Conservation (phyloP, 2,888 invertebrate species). For the Euplexia lucipara region DNA sequence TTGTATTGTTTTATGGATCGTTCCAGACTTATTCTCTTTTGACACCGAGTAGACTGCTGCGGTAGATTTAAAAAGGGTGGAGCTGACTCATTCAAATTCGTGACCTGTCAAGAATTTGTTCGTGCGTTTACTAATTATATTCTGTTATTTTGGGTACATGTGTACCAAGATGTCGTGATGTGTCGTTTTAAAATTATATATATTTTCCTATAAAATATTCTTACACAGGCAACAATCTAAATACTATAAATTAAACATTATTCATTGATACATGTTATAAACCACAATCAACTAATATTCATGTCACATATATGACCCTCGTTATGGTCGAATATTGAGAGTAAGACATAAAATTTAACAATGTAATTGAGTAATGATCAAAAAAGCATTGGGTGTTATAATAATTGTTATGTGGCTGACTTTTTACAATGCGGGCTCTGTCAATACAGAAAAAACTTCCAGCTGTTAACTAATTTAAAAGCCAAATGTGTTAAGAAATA, state of each 20-base stretch:
- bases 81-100: slow-evolving; percentile 78
- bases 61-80: slow-evolving; percentile 86
- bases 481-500: slow-evolving; percentile 76
- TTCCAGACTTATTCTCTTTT: slow-evolving; percentile 77
- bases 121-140: slow-evolving; percentile 63
- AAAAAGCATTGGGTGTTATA: slow-evolving; percentile 84
- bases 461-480: slow-evolving; percentile 79
- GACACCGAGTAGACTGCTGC: slow-evolving; percentile 77
- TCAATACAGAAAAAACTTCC: slow-evolving; percentile 63
- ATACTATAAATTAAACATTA: slow-evolving; percentile 15
- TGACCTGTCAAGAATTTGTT: slow-evolving; percentile 69
- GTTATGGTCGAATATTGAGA: slow-evolving; percentile 68
- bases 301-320: slow-evolving; percentile 59
- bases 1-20: slow-evolving; percentile 84
- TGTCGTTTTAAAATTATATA: slow-evolving; percentile 47
- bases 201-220: slow-evolving; percentile 21
- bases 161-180: slow-evolving; percentile 39
- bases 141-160: slow-evolving; percentile 37
- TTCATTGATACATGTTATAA: slow-evolving; percentile 40
- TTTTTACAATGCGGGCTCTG: slow-evolving; percentile 85
- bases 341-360: slow-evolving; percentile 84
- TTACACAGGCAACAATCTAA: slow-evolving; percentile 12
- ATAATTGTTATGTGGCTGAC: slow-evolving; percentile 87
- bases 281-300: slow-evolving; percentile 37
- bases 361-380: slow-evolving; percentile 83